A percentile compares a stretch with the other conserved stretches of the same genome.
Evolutionary conservation across 2,797 vertebrate genomes (phyloP).

Genomic region (Vespertilio murinus): DNA sequence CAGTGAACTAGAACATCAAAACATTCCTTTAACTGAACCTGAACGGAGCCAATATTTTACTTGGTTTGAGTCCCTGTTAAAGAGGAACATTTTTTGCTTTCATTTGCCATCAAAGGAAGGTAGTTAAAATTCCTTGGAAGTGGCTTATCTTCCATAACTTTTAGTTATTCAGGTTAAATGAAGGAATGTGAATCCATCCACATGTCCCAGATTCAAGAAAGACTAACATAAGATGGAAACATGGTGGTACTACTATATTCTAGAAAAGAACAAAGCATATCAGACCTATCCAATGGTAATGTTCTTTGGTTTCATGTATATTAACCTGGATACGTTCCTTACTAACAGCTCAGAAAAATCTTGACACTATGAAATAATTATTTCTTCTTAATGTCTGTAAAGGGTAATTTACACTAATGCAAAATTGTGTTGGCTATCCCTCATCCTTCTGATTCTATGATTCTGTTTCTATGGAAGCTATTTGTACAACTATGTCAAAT

Average conservation of each 20-base stretch:
- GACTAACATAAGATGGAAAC: slow-evolving; percentile 35
- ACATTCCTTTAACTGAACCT: slow-evolving; percentile 56
- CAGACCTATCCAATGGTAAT: background rate
- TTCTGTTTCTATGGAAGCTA: background rate
- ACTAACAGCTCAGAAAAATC: slow-evolving; percentile 10
- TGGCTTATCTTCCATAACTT: slow-evolving; percentile 38
- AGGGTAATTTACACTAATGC: background rate
- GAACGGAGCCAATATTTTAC: slow-evolving; percentile 55
- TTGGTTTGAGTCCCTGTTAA: slow-evolving; percentile 44
- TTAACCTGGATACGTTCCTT: background rate
- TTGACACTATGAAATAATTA: background rate
- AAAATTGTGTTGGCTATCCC: slow-evolving; percentile 8
- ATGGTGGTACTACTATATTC: background rate
- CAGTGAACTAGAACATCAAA: slow-evolving; percentile 52
- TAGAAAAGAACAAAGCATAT: slow-evolving; percentile 37
- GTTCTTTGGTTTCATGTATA: slow-evolving; percentile 5
- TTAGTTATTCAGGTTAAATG: slow-evolving; percentile 12
- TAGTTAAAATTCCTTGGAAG: slow-evolving; percentile 45
- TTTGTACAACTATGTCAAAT: background rate
- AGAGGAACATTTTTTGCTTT: slow-evolving; percentile 29
- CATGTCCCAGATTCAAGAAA: slow-evolving; percentile 25
- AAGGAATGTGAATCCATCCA: slow-evolving; percentile 12
- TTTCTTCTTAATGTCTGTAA: background rate
- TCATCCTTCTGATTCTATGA: slow-evolving; percentile 14
- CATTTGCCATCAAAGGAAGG: slow-evolving; percentile 44